Conservation (phyloP, 2,888 invertebrate species). For the Drosophila austrosaltans region DNA sequence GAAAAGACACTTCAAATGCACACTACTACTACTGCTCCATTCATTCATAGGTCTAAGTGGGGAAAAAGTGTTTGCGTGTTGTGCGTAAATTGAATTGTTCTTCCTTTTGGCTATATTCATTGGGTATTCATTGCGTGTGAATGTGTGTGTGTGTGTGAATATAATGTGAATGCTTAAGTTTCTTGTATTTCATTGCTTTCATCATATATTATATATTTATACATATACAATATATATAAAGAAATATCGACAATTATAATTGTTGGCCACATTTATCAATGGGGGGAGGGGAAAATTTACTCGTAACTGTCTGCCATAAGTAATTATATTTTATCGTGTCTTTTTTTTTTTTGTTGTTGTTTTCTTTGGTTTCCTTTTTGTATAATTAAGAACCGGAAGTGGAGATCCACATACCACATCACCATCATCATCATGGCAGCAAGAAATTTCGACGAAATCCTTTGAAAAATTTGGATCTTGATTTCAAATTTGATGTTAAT, state of each 20-base stretch:
- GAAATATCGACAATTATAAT: slow-evolving; percentile 21
- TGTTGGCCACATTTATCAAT: slow-evolving; percentile 38
- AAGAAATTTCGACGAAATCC: slow-evolving; percentile 80
- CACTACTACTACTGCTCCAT: neutral
- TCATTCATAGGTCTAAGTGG: neutral
- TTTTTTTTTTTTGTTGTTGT: slow-evolving; percentile 45
- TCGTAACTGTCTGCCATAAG: neutral
- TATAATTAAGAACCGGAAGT: slow-evolving; percentile 72
- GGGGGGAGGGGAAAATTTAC: neutral
- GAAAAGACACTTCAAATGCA: slow-evolving; percentile 36
- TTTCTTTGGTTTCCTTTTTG: slow-evolving; percentile 47
- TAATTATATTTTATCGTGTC: slow-evolving; percentile 28
- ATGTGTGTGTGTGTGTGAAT: slow-evolving; percentile 23
- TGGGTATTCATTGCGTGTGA: slow-evolving; percentile 30
- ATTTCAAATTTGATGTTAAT: slow-evolving; percentile 82
- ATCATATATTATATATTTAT: slow-evolving; percentile 1
- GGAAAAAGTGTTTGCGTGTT: slow-evolving; percentile 51
- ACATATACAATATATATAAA: neutral
- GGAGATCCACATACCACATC: slow-evolving; percentile 79
- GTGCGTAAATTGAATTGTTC: slow-evolving; percentile 56
- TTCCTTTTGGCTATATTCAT: slow-evolving; percentile 20
- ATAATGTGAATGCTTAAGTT: slow-evolving; percentile 41
- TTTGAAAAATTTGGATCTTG: slow-evolving; percentile 81
- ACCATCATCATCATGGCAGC: slow-evolving; percentile 82
- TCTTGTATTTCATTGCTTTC: slow-evolving; percentile 55